Conservation (phyloP, 2,888 invertebrate species). For the Stenodera caucasica region DNA sequence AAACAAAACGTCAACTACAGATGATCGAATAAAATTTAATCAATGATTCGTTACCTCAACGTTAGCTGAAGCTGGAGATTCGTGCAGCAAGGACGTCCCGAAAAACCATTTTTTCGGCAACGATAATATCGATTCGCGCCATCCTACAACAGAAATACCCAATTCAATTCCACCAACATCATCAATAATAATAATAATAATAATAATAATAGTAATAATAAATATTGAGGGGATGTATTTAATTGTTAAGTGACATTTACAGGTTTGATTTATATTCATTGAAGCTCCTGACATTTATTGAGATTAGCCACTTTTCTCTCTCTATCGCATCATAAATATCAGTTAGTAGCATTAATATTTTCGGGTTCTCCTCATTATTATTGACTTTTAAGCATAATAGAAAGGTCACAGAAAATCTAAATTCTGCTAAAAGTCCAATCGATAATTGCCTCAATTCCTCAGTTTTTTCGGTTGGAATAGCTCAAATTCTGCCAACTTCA, state of each 20-base stretch:
- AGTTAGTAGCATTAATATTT: too few relatives aligned
- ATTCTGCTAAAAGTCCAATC: not conserved
- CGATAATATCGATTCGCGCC: constrained; percentile 72
- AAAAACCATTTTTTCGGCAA: constrained; percentile 69
- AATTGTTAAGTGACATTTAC: constrained; percentile 43
- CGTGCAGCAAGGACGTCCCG: constrained; percentile 57
- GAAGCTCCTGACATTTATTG: constrained; percentile 42
- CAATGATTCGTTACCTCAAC: constrained; percentile 41
- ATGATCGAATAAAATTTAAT: constrained; percentile 1
- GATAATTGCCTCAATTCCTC: not conserved
- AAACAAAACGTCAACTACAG: constrained; percentile 31
- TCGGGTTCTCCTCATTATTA: too few relatives aligned
- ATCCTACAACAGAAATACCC: constrained; percentile 62
- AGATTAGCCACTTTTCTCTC: constrained; percentile 38
- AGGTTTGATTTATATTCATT: constrained; percentile 29
- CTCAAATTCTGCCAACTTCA: too few relatives aligned
- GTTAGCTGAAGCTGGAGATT: constrained; percentile 49
- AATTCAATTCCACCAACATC: constrained; percentile 39
- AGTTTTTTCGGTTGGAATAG: too few relatives aligned
- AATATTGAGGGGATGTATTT: constrained; percentile 31
- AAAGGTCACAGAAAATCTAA: not conserved
- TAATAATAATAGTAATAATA: not conserved
- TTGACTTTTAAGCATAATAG: not conserved
- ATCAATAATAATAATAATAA: constrained; percentile 28
- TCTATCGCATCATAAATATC: constrained; percentile 41